Percentiles rank a stretch among this genome's conserved stretches.
Evolutionary conservation across 2,113 vertebrate genomes (phyloP).

Genomic region (Suncus etruscus): DNA sequence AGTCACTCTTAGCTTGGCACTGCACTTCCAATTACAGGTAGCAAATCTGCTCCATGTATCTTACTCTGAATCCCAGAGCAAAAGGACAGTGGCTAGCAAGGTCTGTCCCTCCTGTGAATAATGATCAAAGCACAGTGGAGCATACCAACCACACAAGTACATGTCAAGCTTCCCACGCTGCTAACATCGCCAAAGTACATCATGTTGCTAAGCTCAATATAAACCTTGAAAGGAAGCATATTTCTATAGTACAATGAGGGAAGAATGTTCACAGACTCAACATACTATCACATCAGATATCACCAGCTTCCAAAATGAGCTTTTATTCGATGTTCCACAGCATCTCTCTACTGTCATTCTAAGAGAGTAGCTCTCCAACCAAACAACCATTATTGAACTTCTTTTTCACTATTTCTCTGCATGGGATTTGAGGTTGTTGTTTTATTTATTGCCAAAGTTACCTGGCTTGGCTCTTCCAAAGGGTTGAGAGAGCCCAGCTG

Average conservation of each 20-base stretch:
- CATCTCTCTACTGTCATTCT: neutral
- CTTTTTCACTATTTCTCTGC: constrained; percentile 32
- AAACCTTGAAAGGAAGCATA: neutral
- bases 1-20: neutral
- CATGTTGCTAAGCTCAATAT: neutral
- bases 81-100: neutral
- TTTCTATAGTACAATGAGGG: neutral
- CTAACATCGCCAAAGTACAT: neutral
- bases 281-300: neutral
- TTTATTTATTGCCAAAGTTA: constrained; percentile 61
- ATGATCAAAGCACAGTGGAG: neutral
- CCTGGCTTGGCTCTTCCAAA: constrained; percentile 67
- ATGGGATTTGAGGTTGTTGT: constrained; percentile 13
- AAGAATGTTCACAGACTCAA: neutral
- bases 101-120: neutral
- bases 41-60: neutral
- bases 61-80: neutral
- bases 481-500: constrained; percentile 52
- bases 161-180: neutral
- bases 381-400: constrained; percentile 19
- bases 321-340: neutral
- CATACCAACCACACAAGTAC: neutral
- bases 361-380: neutral
- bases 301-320: neutral
- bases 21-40: neutral